Conservation (phyloP, 2,113 vertebrate species). For the Tupaia chinensis region DNA sequence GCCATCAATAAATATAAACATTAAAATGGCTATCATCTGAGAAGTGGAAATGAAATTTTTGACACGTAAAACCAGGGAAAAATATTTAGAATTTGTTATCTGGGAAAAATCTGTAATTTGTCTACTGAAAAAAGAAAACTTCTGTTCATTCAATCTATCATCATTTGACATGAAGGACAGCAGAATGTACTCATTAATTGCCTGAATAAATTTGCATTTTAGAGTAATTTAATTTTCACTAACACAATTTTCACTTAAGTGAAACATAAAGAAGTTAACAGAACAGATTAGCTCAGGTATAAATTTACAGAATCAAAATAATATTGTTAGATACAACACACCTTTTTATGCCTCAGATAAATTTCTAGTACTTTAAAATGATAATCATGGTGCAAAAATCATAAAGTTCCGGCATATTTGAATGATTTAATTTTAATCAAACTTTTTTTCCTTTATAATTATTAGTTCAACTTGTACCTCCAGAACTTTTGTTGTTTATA, state of each 20-base stretch:
- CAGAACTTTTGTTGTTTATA: conserved; percentile 44
- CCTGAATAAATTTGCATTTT: conserved; percentile 74
- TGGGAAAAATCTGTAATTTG: neutral
- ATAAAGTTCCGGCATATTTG: conserved; percentile 57
- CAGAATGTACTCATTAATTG: conserved; percentile 69
- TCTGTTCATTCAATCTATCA: conserved; percentile 56
- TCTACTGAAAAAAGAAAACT: conserved; percentile 37
- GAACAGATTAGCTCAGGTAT: conserved; percentile 59
- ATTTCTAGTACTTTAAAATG: conserved; percentile 63
- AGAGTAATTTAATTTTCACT: conserved; percentile 69
- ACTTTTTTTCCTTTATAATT: conserved; percentile 52
- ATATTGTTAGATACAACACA: conserved; percentile 21
- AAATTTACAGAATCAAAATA: conserved; percentile 66
- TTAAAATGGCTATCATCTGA: conserved; percentile 18
- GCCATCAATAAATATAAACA: neutral
- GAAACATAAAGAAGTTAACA: conserved; percentile 67
- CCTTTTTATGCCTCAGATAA: conserved; percentile 57
- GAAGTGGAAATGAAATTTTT: conserved; percentile 5
- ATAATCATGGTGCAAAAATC: conserved; percentile 57
- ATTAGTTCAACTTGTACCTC: conserved; percentile 46
- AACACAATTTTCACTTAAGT: conserved; percentile 63
- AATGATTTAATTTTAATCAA: conserved; percentile 60
- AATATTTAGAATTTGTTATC: neutral
- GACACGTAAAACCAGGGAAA: conserved; percentile 20
- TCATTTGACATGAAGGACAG: conserved; percentile 66